Evolutionary conservation across 2,113 vertebrate species (phyloP).

Genomic region (Baryphthengus martii): DNA sequence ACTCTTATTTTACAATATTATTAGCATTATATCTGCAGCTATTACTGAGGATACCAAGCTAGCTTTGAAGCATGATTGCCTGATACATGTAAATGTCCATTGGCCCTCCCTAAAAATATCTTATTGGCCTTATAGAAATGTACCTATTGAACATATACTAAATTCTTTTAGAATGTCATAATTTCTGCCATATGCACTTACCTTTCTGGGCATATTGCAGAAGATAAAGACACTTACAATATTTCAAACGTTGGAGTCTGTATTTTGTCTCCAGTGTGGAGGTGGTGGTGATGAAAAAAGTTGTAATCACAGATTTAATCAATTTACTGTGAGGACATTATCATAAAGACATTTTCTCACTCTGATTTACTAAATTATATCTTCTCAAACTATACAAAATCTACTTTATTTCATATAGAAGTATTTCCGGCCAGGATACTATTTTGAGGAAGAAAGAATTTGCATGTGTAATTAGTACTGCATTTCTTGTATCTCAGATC

Average conservation of each 20-base stretch:
- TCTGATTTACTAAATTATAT: neutral
- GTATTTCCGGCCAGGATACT: neutral
- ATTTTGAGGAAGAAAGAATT: neutral
- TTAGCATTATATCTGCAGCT: neutral
- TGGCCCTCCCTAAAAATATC: neutral
- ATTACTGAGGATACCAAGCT: neutral
- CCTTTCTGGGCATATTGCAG: neutral
- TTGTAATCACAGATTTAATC: neutral
- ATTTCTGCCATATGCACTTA: neutral
- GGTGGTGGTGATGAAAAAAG: neutral
- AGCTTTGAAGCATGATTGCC: neutral
- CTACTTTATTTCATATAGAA: neutral
- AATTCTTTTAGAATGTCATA: neutral
- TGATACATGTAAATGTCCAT: neutral
- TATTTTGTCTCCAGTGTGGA: neutral
- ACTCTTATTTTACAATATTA: slow-evolving; percentile 20
- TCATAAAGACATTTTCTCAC: neutral
- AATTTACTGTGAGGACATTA: neutral
- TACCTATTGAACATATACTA: neutral
- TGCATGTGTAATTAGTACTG: neutral
- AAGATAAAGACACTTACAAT: neutral
- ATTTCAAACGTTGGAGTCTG: neutral
- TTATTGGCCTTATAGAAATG: neutral
- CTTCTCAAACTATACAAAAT: neutral
- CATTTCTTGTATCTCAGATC: neutral